Evolutionary conservation across 2,888 invertebrate genomes (phyloP).

Genomic region (Hirtodrosophila histrioides): DNA sequence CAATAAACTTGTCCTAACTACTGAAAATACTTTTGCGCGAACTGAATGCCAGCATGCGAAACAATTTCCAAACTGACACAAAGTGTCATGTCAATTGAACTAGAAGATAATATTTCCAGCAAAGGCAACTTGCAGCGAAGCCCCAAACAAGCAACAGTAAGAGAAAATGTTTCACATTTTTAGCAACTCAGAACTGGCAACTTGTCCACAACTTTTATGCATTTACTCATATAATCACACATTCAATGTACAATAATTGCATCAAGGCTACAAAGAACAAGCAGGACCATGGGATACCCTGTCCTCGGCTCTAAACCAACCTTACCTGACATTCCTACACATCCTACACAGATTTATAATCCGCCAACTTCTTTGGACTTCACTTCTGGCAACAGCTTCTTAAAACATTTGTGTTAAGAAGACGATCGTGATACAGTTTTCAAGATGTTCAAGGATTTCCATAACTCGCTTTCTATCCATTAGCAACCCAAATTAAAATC

Average conservation of each 20-base stretch:
- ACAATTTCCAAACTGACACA: slow-evolving; percentile 72
- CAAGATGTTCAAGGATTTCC: too few relatives aligned
- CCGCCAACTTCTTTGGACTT: too few relatives aligned
- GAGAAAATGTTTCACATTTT: slow-evolving; percentile 39
- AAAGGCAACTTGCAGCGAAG: slow-evolving; percentile 35
- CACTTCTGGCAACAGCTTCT: too few relatives aligned
- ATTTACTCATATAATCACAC: slow-evolving; percentile 19
- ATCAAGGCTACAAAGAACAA: slow-evolving; percentile 1
- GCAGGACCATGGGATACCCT: too few relatives aligned
- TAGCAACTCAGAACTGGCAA: slow-evolving; percentile 39
- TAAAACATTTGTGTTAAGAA: too few relatives aligned
- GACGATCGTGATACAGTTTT: too few relatives aligned
- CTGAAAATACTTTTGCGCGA: slow-evolving; percentile 43
- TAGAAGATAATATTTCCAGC: slow-evolving; percentile 70
- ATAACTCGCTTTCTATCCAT: too few relatives aligned
- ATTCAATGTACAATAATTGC: slow-evolving; percentile 23
- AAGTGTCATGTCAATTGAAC: slow-evolving; percentile 78
- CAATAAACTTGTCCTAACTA: slow-evolving; percentile 49
- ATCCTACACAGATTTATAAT: too few relatives aligned
- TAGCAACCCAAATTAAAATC: too few relatives aligned
- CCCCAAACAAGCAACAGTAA: slow-evolving; percentile 22
- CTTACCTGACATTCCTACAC: too few relatives aligned
- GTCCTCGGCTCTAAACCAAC: too few relatives aligned
- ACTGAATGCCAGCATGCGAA: slow-evolving; percentile 53
- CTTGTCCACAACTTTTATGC: slow-evolving; percentile 49